phyloP scores from a whole-genome alignment of 2,113 vertebrate species.

The Cavia porcellus region DNA sequence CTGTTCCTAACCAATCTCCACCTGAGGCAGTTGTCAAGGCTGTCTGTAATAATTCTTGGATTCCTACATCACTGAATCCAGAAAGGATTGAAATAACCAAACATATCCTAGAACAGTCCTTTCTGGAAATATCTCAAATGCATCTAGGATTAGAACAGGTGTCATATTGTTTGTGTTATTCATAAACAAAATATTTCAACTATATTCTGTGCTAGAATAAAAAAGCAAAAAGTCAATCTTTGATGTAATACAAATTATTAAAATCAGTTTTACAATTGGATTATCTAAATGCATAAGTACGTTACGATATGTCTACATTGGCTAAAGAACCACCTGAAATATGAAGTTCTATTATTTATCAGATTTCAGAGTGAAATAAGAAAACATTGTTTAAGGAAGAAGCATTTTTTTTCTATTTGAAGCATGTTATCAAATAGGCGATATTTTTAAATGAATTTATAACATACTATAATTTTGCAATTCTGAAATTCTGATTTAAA shows the following conservation, averaged over 20 bases:
- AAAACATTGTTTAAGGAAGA: conserved; percentile 10
- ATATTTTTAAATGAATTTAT: background rate
- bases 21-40: background rate
- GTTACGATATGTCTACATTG: background rate
- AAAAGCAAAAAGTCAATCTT: background rate
- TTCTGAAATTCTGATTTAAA: background rate
- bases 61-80: background rate
- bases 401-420: background rate
- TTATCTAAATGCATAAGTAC: background rate
- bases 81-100: background rate
- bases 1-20: background rate
- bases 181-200: background rate
- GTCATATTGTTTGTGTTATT: background rate
- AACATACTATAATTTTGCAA: background rate
- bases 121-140: background rate
- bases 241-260: background rate
- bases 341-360: background rate
- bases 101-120: background rate
- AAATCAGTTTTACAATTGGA: background rate
- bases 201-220: background rate
- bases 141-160: background rate
- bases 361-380: background rate
- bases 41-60: background rate
- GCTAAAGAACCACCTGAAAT: background rate
- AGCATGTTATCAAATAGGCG: background rate